Evolutionary conservation across 1,140 invertebrate genomes (phyloP).

Genomic region (Bombus waltoni): DNA sequence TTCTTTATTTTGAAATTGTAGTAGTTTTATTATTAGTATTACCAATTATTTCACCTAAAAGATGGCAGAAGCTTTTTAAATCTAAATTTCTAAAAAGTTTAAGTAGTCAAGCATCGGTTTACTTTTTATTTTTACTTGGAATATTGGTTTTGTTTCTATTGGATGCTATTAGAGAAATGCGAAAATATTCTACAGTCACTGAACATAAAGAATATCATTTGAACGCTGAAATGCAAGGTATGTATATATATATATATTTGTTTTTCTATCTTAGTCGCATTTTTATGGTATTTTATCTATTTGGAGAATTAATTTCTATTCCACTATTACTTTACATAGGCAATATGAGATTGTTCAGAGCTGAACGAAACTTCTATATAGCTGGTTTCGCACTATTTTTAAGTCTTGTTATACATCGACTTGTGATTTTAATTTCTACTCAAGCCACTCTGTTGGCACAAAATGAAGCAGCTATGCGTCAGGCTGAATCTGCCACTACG

Average conservation of each 20-base stretch:
- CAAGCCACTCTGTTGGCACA: conserved; percentile 93
- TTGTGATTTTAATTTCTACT: conserved; percentile 91
- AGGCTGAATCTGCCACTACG: conserved; percentile 94
- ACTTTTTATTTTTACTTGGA: conserved; percentile 93
- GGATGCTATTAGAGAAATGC: conserved; percentile 98
- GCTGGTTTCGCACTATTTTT: conserved; percentile 97
- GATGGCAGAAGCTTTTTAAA: conserved; percentile 97
- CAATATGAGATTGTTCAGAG: conserved; percentile 97
- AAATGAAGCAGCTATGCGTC: conserved; percentile 93
- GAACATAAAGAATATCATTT: conserved; percentile 85
- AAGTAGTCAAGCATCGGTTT: conserved; percentile 92
- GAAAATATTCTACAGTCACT: conserved; percentile 90
- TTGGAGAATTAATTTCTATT: not conserved
- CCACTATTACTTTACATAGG: conserved; percentile 64
- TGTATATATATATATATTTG: not conserved
- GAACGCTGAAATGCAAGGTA: conserved; percentile 95
- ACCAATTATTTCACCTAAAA: conserved; percentile 92
- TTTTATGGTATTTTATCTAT: not conserved
- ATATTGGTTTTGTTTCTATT: conserved; percentile 91
- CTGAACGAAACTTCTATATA: conserved; percentile 99
- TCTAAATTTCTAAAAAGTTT: conserved; percentile 93
- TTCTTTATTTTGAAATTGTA: conserved; percentile 95
- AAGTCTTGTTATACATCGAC: conserved; percentile 91
- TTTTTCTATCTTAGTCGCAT: not conserved
- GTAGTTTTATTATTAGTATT: conserved; percentile 93